Evolutionary conservation across 2,888 invertebrate genomes (phyloP), one percentile per base, ranked within the genome.

Genomic region (Nemapogon koenigi): DNA sequence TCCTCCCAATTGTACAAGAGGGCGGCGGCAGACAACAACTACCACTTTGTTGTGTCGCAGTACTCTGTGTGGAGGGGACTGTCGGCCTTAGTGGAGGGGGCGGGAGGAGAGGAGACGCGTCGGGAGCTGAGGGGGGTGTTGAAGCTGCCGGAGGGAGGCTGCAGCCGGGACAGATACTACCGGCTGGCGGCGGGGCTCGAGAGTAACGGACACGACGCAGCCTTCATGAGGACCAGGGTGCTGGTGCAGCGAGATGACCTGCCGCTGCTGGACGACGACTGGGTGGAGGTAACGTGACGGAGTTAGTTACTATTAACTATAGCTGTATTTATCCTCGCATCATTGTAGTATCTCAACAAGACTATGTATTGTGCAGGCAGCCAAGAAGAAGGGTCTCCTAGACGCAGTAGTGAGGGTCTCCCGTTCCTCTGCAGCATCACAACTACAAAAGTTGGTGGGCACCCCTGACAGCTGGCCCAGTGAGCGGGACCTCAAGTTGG

Each of bases 41-140:
- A 44, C 2, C 46, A 57, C 25, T 55, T 56, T 11, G 49, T 48
- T 0, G 40, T 54, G 16, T 59, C 59, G 0, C 53, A 54, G 0
- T 45, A 41, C 8, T 45, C 49, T 0, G 44, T 55, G 2, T 60
- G 59, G 60, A 17, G 53, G 1, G 44, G 52, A 0, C 26, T 59
- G 2, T 43, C 56, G 2, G 51, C 52, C 1, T 36, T 60, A 22
- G 16, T 25, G 6, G 30, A 38, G 25, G 14, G 13, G 6, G 22
- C 27, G 7, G n/a, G n/a, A 11, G 35, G 35, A 11, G n/a, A n/a
- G n/a, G 18, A 17, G 33, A 18, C 15, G 11, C 13, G 13, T 17
- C 11, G 15, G 4, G 26, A 22, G 51, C 57, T 1, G 59, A 57
- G 41, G 50, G 6, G 39, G 3, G 31, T 41, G 2, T 39, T 59